These are phyloP conservation scores for Propithecus perrieri DNA, from an alignment of 2,797 vertebrate species.

Conservation along the genomic window DNA sequence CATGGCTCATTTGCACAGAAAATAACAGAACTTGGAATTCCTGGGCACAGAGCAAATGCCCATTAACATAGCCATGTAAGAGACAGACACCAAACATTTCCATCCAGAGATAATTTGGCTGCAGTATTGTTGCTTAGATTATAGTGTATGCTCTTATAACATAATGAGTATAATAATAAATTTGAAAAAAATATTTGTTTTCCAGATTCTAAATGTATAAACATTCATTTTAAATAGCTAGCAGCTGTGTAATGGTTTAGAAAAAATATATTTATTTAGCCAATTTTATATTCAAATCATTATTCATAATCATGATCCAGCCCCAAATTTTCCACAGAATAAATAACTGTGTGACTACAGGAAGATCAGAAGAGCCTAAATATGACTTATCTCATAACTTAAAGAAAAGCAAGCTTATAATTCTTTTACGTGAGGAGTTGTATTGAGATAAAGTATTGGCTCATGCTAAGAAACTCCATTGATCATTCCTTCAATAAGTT, in stretches of 20 bases:
- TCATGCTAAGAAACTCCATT: neutral
- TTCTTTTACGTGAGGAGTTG: neutral
- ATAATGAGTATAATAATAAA: slow-evolving; percentile 10
- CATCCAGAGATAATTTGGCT: neutral
- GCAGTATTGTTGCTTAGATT: neutral
- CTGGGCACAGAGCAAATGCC: neutral
- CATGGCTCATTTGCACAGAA: slow-evolving; percentile 10
- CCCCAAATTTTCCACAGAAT: neutral
- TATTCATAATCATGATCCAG: neutral
- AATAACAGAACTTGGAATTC: neutral
- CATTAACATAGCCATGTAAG: neutral
- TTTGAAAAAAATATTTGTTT: slow-evolving; percentile 7
- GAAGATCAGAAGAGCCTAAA: neutral
- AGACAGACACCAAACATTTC: neutral
- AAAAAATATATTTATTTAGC: slow-evolving; percentile 14
- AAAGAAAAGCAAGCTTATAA: neutral
- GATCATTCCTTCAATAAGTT: neutral
- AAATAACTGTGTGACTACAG: slow-evolving; percentile 1
- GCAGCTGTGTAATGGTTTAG: slow-evolving; percentile 31
- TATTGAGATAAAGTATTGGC: neutral
- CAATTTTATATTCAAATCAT: slow-evolving; percentile 40
- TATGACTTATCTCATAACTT: neutral
- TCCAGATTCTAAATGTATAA: slow-evolving; percentile 32
- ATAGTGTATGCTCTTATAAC: neutral
- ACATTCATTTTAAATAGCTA: slow-evolving; percentile 45